Evolutionary conservation across 2,888 invertebrate species (phyloP), one percentile per base, ranked within the genome.

Genomic region (Epinotia brunnichana): DNA sequence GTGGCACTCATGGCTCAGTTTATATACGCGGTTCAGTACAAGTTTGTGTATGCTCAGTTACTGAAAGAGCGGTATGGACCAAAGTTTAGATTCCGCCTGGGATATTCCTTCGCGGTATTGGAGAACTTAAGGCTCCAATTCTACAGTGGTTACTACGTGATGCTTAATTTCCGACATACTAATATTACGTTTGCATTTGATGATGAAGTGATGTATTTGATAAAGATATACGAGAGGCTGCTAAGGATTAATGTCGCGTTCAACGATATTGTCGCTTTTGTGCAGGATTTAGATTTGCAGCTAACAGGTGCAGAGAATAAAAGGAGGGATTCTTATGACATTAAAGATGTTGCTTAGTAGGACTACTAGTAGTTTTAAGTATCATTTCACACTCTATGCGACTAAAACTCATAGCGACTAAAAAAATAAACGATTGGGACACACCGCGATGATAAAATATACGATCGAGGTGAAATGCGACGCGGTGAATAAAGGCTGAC

Each of bases 151-250:
- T 66, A 24, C n/a, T 41, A 13, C 13, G 41, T 24, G 15, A 56
- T 66, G 21, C 2, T 1, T 0, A 10, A 41, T 0, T n/a, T 5
- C 21, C 13, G 9, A 3, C 19, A 7, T 3, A 48, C n/a, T 2
- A 5, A 9, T 0, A 11, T 64, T 7, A 0, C 21, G 1, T 41
- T 24, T 1, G 5, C 15, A 2, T 54, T 2, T 39, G 39, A 66
- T 1, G 66, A 56, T 7, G 35, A 56, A 35, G n/a, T 66, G 0
- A 56, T 66, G 66, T 67, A 72, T 0, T 78, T 78, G 51, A 3
- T 86, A n/a, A 81, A 80, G 35, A 5, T 85, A 0, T 80, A 84
- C 41, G 83, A 87, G 53, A 85, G 80, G 56, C 24, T 84, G 1
- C 62, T 83, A 0, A 77, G 79, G 19, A 29, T 85, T 0, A 81